Percentiles rank a stretch among this genome's conserved stretches.
phyloP scores from a whole-genome alignment of 2,113 vertebrate species.

The Mionectes macconnelli region DNA sequence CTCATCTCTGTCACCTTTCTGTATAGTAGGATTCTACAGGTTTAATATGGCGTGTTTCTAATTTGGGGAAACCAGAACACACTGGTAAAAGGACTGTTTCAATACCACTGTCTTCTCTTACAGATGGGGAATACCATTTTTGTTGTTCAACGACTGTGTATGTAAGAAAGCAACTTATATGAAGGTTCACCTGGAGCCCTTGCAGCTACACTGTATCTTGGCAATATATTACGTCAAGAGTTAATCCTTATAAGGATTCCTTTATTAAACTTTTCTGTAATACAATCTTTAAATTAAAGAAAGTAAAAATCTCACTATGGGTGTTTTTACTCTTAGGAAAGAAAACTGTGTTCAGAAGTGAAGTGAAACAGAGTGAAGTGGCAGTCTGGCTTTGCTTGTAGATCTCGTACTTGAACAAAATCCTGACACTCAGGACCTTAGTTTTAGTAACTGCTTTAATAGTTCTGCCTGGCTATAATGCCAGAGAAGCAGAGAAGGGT shows the following conservation, averaged over 20 bases:
- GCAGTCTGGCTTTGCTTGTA: background rate
- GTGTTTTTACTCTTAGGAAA: constrained; percentile 45
- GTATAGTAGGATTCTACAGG: background rate
- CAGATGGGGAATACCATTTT: constrained; percentile 21
- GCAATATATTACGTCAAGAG: constrained; percentile 55
- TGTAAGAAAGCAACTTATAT: constrained; percentile 60
- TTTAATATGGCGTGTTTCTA: constrained; percentile 35
- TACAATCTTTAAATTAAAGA: constrained; percentile 73
- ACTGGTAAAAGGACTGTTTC: constrained; percentile 50
- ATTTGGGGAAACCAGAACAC: constrained; percentile 34
- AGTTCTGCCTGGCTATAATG: background rate
- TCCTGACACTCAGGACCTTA: background rate
- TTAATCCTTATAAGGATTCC: constrained; percentile 68
- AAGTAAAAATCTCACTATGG: constrained; percentile 43
- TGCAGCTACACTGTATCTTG: constrained; percentile 66
- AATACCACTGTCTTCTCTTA: constrained; percentile 50
- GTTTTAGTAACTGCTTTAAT: background rate
- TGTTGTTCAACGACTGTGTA: constrained; percentile 39
- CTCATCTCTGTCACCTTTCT: constrained; percentile 7
- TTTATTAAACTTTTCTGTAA: constrained; percentile 66
- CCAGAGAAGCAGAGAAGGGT: background rate
- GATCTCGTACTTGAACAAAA: background rate
- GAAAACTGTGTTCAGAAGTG: background rate
- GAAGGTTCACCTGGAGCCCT: constrained; percentile 63
- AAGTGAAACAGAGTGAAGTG: background rate